Percentiles rank a stretch among this genome's conserved stretches.
Conservation (phyloP, 2,888 invertebrate genomes). For the Elmis aenea region DNA sequence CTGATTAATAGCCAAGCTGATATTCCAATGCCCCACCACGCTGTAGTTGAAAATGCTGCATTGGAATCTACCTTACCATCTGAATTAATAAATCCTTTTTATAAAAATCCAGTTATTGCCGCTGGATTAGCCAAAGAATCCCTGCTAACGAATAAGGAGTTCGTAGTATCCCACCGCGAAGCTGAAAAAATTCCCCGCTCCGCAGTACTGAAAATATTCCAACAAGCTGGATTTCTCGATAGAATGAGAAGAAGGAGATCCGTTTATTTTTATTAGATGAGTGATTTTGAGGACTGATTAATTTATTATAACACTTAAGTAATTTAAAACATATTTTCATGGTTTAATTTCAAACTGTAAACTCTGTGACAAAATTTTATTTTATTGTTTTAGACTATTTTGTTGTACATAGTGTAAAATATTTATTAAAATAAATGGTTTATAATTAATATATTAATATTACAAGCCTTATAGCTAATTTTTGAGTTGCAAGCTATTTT, state of each 20-base stretch:
- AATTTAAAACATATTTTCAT: background rate
- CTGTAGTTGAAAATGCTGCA: constrained; percentile 66
- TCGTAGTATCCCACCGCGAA: constrained; percentile 71
- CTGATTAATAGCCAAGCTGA: constrained; percentile 41
- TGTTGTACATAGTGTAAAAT: too few relatives aligned
- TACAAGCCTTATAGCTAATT: background rate
- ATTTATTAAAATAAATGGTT: too few relatives aligned
- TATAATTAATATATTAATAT: too few relatives aligned
- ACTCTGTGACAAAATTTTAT: too few relatives aligned
- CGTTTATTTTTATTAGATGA: background rate
- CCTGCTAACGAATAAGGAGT: constrained; percentile 72
- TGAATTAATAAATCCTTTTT: constrained; percentile 66
- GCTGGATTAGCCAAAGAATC: constrained; percentile 72
- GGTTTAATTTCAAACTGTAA: background rate
- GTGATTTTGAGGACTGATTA: background rate
- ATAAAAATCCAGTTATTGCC: constrained; percentile 70
- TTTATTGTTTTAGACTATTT: too few relatives aligned
- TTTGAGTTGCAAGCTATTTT: background rate
- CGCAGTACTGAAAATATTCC: constrained; percentile 67
- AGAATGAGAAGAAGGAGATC: constrained; percentile 12
- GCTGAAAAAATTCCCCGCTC: constrained; percentile 75
- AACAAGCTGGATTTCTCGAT: constrained; percentile 13
- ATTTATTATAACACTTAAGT: background rate
- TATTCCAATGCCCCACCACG: too few relatives aligned
- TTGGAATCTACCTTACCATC: constrained; percentile 68